Conservation (phyloP, 2,113 vertebrate species). For the Abramis brama region DNA sequence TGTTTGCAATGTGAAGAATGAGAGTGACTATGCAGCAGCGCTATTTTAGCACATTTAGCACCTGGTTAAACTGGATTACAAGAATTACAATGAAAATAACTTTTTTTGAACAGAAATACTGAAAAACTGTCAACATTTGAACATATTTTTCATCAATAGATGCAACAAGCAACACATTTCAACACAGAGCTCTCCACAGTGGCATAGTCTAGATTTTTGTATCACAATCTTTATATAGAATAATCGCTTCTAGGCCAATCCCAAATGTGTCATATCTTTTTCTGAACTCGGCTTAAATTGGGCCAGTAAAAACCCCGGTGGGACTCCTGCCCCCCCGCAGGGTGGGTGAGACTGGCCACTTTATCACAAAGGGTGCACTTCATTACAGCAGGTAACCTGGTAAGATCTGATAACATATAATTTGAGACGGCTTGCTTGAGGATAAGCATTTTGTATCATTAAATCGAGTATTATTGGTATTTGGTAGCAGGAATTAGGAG, state of each 20-base stretch:
- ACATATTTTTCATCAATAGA: neutral
- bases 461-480: neutral
- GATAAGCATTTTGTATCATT: neutral
- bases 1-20: neutral
- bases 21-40: neutral
- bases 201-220: constrained; percentile 51
- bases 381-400: neutral
- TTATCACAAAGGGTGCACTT: neutral
- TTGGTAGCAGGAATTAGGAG: neutral
- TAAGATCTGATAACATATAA: neutral
- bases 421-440: neutral
- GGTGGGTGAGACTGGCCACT: neutral
- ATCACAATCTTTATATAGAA: constrained; percentile 51
- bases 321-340: neutral
- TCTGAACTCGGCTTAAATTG: constrained; percentile 35
- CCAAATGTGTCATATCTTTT: constrained; percentile 44
- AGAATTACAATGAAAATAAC: neutral
- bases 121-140: neutral
- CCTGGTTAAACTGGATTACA: neutral
- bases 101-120: neutral
- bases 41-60: neutral
- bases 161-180: neutral
- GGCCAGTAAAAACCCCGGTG: constrained; percentile 32
- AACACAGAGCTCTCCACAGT: constrained; percentile 24
- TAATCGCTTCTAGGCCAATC: constrained; percentile 53